A percentile compares a stretch with the other conserved stretches of the same genome.
phyloP scores from a whole-genome alignment of 2,797 vertebrate species.

The Onychomys arenicola region DNA sequence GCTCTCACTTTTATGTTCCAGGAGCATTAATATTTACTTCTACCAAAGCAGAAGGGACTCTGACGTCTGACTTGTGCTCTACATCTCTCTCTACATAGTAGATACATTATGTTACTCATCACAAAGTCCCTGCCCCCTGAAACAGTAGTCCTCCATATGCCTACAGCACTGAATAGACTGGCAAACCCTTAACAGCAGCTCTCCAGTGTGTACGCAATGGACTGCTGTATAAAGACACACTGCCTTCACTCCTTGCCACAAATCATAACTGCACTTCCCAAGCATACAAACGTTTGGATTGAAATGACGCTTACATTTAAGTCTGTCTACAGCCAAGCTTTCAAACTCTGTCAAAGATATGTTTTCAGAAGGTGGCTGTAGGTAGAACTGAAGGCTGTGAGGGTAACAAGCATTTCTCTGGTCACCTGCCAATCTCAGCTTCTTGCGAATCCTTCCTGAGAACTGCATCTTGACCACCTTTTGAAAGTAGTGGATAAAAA shows the following conservation, averaged over 20 bases:
- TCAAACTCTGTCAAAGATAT: slow-evolving; percentile 96
- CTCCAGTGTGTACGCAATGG: not conserved
- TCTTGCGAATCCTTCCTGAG: slow-evolving; percentile 82
- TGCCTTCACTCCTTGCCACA: not conserved
- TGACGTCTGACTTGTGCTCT: not conserved
- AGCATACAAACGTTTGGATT: slow-evolving; percentile 21
- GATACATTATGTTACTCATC: not conserved
- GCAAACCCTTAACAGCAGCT: not conserved
- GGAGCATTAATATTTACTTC: not conserved
- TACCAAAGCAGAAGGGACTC: not conserved
- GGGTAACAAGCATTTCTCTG: slow-evolving; percentile 89
- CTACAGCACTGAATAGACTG: not conserved
- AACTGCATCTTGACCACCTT: slow-evolving; percentile 83
- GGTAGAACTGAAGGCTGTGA: slow-evolving; percentile 94
- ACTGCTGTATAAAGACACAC: not conserved
- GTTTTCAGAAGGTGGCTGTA: slow-evolving; percentile 93
- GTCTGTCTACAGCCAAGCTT: slow-evolving; percentile 93
- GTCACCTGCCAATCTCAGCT: slow-evolving; percentile 1
- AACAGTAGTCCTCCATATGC: not conserved
- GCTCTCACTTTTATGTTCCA: not conserved
- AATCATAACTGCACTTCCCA: not conserved
- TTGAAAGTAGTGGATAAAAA: not conserved
- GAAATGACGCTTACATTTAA: slow-evolving; percentile 91
- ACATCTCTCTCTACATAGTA: not conserved
- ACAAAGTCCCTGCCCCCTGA: slow-evolving; percentile 15